Conservation (phyloP, 2,888 invertebrate species). For the Chloroclysta siterata region DNA sequence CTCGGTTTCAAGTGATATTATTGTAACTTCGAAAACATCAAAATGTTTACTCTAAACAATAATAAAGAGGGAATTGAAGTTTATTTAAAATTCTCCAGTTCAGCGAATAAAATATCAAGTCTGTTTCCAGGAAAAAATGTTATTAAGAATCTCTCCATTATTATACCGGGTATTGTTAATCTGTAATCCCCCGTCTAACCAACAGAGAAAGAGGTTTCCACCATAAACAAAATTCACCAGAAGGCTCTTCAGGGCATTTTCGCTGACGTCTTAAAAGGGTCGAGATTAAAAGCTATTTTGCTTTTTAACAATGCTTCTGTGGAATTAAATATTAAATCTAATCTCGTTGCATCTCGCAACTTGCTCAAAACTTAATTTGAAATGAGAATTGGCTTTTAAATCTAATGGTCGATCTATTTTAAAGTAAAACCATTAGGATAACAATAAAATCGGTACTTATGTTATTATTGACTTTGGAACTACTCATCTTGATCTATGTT, state of each 20-base stretch:
- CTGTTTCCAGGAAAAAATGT: slow-evolving; percentile 21
- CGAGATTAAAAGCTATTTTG: slow-evolving; percentile 52
- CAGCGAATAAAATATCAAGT: too few relatives aligned
- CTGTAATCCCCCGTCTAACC: slow-evolving; percentile 42
- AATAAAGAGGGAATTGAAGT: too few relatives aligned
- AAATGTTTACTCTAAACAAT: too few relatives aligned
- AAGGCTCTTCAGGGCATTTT: slow-evolving; percentile 49
- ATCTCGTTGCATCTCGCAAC: slow-evolving; percentile 35
- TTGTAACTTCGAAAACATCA: too few relatives aligned
- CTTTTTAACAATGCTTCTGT: slow-evolving; percentile 47
- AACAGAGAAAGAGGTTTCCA: slow-evolving; percentile 49
- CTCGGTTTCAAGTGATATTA: too few relatives aligned
- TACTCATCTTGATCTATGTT: background rate
- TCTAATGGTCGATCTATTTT: slow-evolving; percentile 27
- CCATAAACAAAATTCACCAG: slow-evolving; percentile 53
- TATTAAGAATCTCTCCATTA: slow-evolving; percentile 43
- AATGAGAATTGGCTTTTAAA: slow-evolving; percentile 37
- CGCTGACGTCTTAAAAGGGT: slow-evolving; percentile 51
- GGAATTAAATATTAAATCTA: slow-evolving; percentile 43
- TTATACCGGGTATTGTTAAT: slow-evolving; percentile 48
- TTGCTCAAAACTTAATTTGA: slow-evolving; percentile 32
- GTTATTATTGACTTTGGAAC: background rate
- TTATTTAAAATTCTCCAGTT: too few relatives aligned
- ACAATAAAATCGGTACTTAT: background rate
- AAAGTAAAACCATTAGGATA: slow-evolving; percentile 4